Evolutionary conservation across 2,888 invertebrate genomes (phyloP).

Genomic region (Auanema freiburgensis): DNA sequence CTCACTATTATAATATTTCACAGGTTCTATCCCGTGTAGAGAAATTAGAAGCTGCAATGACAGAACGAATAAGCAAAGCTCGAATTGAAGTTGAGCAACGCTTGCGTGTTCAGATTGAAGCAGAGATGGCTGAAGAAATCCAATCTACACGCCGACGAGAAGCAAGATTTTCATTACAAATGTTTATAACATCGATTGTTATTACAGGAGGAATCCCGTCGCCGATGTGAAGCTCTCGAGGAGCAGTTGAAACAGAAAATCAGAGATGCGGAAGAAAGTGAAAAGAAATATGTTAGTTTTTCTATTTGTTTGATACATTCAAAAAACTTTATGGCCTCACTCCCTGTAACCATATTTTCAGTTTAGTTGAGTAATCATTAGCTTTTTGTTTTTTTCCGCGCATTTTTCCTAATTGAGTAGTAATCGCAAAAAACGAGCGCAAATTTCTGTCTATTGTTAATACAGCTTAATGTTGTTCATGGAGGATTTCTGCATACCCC

Average conservation of each 20-base stretch:
- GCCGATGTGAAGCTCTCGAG: conserved; percentile 50
- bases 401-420: background rate
- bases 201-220: conserved; percentile 52
- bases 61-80: conserved; percentile 37
- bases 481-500: background rate
- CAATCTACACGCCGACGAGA: conserved; percentile 65
- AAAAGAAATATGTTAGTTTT: conserved; percentile 55
- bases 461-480: conserved; percentile 9
- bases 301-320: background rate
- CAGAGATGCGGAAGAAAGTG: conserved; percentile 48
- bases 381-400: conserved; percentile 2
- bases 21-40: conserved; percentile 41
- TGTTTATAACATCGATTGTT: too few relatives aligned
- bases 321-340: background rate
- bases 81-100: conserved; percentile 52
- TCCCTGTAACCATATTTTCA: conserved; percentile 1
- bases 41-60: conserved; percentile 41
- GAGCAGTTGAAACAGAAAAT: conserved; percentile 47
- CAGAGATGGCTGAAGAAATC: conserved; percentile 56
- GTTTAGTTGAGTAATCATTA: background rate
- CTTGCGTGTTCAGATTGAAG: conserved; percentile 56
- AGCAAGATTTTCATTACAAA: conserved; percentile 28
- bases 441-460: conserved; percentile 6
- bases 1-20: background rate
- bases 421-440: background rate